Base-by-base conservation (phyloP, 2,797 vertebrate genomes). In the Lutjanus argentimaculatus region DNA sequence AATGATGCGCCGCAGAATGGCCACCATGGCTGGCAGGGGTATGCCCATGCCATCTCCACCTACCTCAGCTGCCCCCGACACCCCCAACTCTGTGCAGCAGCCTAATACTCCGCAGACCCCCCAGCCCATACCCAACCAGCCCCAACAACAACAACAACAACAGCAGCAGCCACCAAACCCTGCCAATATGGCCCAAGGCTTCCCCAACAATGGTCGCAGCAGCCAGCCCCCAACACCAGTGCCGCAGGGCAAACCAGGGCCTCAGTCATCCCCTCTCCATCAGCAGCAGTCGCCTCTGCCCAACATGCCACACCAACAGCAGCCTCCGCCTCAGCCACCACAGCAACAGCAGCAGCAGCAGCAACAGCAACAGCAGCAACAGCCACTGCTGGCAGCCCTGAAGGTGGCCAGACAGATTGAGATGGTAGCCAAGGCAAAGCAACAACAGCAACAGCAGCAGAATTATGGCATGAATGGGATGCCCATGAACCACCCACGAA, bases 1-100 rank as follows among this genome's bases (percentile, higher is more conserved):
- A 92, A 97, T 99, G 94, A 99, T 99, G 96, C 97, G 98, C 76
- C 96, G 98, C 88, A 96, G 99, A 91, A 99, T 99, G 97, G 99
- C 99, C 40, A 98, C 98, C 88, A 99, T 99, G 99, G 98, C 99
- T 93, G 98, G 97, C 90, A 96, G 97, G 89, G 97, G 96, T 55
- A 97, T 97, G 96, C 97, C 98, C 92, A 95, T 98, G 91, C 97
- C 99, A 76, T 98, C 98, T 90, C 98, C 98, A 90, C 98, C 98
- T 96, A 97, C 97, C 94, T 97, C 98, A 96, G 96, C 96, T 65
- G 95, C 97, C 17, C 97, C 98, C 0, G 97, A 97, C 92, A 98
- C 98, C 74, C 98, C 98, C 52, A 99, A 97, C 0, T 92, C 95
- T 43, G 96, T 97, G 89, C 96, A 95, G 91, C 98, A 98, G 92